phyloP scores from a whole-genome alignment of 2,113 vertebrate genomes.

The Ia io region DNA sequence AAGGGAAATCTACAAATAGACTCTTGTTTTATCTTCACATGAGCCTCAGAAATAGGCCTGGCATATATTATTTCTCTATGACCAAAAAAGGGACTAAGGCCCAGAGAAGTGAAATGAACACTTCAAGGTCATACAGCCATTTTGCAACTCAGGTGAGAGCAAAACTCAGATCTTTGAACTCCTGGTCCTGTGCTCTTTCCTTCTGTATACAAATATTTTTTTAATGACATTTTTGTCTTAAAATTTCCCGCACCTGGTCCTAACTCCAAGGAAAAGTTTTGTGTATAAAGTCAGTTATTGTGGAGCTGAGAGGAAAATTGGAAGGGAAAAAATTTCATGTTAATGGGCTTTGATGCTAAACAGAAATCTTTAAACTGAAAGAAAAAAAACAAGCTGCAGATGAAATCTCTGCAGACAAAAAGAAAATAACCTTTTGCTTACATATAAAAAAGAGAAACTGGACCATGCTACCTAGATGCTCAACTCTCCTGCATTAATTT shows the following conservation, averaged over 20 bases:
- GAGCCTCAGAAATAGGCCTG: background rate
- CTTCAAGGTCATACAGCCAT: background rate
- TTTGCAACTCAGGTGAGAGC: background rate
- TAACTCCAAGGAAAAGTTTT: slow-evolving; percentile 33
- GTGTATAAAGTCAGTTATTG: slow-evolving; percentile 41
- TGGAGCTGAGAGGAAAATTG: background rate
- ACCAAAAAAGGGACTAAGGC: background rate
- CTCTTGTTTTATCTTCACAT: slow-evolving; percentile 25
- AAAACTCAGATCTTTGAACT: background rate
- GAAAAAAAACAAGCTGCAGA: slow-evolving; percentile 10
- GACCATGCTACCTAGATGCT: slow-evolving; percentile 16
- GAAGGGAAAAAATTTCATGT: slow-evolving; percentile 40
- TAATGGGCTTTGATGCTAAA: slow-evolving; percentile 51
- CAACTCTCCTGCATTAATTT: slow-evolving; percentile 52
- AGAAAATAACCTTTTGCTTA: slow-evolving; percentile 61
- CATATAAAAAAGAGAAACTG: background rate
- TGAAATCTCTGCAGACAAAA: slow-evolving; percentile 54
- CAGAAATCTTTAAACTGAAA: slow-evolving; percentile 41
- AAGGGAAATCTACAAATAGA: slow-evolving; percentile 35
- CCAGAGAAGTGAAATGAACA: background rate
- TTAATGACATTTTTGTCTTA: slow-evolving; percentile 49
- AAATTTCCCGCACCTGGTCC: slow-evolving; percentile 34
- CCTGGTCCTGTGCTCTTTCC: background rate
- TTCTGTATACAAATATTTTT: slow-evolving; percentile 28
- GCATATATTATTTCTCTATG: background rate